A percentile compares a stretch with the other conserved stretches of the same genome.
phyloP scores from a whole-genome alignment of 2,797 vertebrate genomes.

The Pogoniulus pusillus region DNA sequence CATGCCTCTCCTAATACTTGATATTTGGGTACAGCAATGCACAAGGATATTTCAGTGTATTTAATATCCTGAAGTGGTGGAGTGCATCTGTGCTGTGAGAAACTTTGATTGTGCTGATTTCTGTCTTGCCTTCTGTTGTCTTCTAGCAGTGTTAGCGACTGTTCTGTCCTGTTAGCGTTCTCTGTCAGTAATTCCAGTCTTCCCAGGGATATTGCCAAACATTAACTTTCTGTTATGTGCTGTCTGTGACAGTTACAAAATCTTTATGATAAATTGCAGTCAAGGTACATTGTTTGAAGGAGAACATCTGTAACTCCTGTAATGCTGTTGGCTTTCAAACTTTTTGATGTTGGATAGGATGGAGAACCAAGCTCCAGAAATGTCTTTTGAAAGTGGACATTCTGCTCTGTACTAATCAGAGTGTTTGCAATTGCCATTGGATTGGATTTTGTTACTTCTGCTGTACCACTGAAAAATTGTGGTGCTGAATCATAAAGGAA shows the following conservation, averaged over 20 bases:
- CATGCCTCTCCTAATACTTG: not conserved
- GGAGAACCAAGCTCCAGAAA: not conserved
- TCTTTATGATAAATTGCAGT: not conserved
- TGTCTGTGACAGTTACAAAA: not conserved
- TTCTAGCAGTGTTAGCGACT: not conserved
- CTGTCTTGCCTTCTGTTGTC: not conserved
- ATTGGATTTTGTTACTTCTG: not conserved
- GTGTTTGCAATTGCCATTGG: not conserved
- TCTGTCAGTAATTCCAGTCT: not conserved
- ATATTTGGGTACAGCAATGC: not conserved
- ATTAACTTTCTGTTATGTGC: not conserved
- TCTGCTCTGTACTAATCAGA: not conserved
- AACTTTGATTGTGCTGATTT: slow-evolving; percentile 3
- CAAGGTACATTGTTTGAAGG: not conserved
- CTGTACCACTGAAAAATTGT: not conserved
- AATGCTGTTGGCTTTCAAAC: not conserved
- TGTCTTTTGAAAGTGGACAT: not conserved
- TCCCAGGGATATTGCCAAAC: not conserved
- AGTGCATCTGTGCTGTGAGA: not conserved
- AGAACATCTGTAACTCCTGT: not conserved
- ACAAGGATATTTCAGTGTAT: not conserved
- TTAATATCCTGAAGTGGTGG: not conserved
- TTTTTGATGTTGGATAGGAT: not conserved
- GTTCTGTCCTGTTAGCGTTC: not conserved
- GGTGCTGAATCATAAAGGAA: not conserved